Evolutionary conservation across 1,140 invertebrate genomes (phyloP), one percentile per base, ranked within the genome.

Genomic region (Pollicipes pollicipes): DNA sequence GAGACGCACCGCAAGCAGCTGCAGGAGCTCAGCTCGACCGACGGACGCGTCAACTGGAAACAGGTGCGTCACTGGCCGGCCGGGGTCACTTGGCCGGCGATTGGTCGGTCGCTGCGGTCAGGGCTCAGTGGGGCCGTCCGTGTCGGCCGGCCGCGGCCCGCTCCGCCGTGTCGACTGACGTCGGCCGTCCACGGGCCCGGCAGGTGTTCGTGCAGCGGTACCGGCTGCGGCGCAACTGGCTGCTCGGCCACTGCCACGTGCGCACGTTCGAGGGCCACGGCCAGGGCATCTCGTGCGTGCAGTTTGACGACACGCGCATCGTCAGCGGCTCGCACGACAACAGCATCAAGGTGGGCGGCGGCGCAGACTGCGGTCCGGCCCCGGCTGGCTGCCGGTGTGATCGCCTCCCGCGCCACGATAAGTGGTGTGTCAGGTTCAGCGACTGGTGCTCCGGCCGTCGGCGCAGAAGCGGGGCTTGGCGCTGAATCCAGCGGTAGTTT

Each of bases 311-410:
- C 35, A 77, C 77, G 24, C 81, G 83, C 75, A 82, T 84, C 68
- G 80, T 84, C n/a, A 84, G 83, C 29, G 83, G 83, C 30, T 84
- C 83, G 27, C 78, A 79, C 75, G 83, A 84, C 75, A 82, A 82
- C 75, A 82, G 82, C 28, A 84, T 84, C 68, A 83, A 83, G 77
- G 81, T 83, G 72, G 10, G 24, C 10, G 24, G 10, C 37, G 10
- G 10, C 10, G 24, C 37, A 45, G n/a, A n/a, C n/a, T n/a, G n/a
- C n/a, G n/a, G n/a, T n/a, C n/a, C n/a, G n/a, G n/a, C 66, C 26
- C 27, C 26, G 29, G 1, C n/a, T n/a, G n/a, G n/a, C 64, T 58
- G 69, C 26, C 58, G 24, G 30, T 31, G 69, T 72, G 26, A 35
- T 17, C 29, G 35, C 35, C 26, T 37, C 66, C 66, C 26, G 13